These are phyloP conservation scores for Taurulus bubalis DNA, from an alignment of 2,113 vertebrate genomes.

Conservation along the genomic window DNA sequence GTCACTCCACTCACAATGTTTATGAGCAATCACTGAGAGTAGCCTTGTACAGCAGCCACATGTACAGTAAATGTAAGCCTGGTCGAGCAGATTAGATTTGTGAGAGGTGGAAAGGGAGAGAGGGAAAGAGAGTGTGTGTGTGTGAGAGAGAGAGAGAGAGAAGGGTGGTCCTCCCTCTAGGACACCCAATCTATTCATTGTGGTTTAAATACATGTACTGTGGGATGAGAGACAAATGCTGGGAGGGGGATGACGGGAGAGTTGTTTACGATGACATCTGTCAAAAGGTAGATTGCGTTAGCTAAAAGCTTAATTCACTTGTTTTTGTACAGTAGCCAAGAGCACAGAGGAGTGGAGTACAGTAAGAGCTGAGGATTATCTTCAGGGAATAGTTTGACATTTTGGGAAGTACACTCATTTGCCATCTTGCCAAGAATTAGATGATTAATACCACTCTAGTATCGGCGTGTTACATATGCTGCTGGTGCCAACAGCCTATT, in stretches of 20 bases:
- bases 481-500: constrained; percentile 4
- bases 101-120: constrained; percentile 19
- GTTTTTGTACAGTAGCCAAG: constrained; percentile 23
- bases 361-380: constrained; percentile 16
- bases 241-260: neutral
- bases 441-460: constrained; percentile 10
- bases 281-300: constrained; percentile 46
- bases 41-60: constrained; percentile 40
- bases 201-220: constrained; percentile 25
- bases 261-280: constrained; percentile 25
- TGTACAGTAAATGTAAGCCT: constrained; percentile 18
- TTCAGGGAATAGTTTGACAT: constrained; percentile 25
- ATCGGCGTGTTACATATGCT: constrained; percentile 15
- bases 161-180: constrained; percentile 7
- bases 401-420: constrained; percentile 9
- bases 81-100: constrained; percentile 41
- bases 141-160: neutral
- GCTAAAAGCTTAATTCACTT: constrained; percentile 33
- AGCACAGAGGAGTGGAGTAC: constrained; percentile 14
- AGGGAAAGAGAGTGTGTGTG: too few relatives aligned
- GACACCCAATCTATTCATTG: constrained; percentile 25
- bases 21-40: constrained; percentile 58
- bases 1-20: constrained; percentile 53
- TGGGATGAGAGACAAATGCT: neutral
- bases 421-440: neutral